phyloP scores from a whole-genome alignment of 1,140 invertebrate genomes.

The Calliphora vicina region DNA sequence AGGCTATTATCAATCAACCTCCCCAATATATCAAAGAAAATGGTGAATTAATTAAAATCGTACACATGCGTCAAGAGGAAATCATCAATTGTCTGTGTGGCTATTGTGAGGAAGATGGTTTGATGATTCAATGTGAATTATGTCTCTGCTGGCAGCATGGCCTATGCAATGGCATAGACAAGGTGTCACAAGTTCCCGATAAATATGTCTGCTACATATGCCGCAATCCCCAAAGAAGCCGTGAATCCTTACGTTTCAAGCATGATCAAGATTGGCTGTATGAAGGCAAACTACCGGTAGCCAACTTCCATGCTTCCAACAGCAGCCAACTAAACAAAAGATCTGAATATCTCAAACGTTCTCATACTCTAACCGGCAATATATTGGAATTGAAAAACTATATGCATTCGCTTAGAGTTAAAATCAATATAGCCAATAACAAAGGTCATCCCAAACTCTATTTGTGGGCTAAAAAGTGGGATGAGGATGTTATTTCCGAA shows the following conservation, averaged over 20 bases:
- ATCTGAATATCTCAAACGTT: conserved; percentile 68
- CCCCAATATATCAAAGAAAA: conserved; percentile 65
- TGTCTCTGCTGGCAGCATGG: conserved; percentile 96
- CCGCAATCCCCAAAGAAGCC: conserved; percentile 76
- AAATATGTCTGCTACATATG: conserved; percentile 92
- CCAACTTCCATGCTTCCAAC: conserved; percentile 63
- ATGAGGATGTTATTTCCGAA: conserved; percentile 53
- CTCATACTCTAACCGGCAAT: conserved; percentile 77
- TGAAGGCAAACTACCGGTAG: conserved; percentile 77
- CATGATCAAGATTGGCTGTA: conserved; percentile 90
- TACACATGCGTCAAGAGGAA: conserved; percentile 76
- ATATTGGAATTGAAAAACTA: conserved; percentile 73
- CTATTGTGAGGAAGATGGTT: conserved; percentile 86
- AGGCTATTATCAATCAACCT: conserved; percentile 28
- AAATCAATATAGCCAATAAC: conserved; percentile 78
- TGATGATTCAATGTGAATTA: conserved; percentile 95
- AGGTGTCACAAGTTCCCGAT: conserved; percentile 82
- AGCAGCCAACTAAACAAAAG: conserved; percentile 53
- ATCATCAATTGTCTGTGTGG: conserved; percentile 87
- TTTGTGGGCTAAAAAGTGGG: conserved; percentile 86
- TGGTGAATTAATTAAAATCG: conserved; percentile 72
- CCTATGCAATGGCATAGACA: conserved; percentile 82
- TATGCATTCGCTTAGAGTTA: conserved; percentile 75
- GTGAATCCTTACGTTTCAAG: conserved; percentile 75
- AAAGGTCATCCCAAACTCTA: conserved; percentile 85